Evolutionary conservation across 2,888 invertebrate genomes (phyloP).

Genomic region (Thysanoteuthis rhombus): DNA sequence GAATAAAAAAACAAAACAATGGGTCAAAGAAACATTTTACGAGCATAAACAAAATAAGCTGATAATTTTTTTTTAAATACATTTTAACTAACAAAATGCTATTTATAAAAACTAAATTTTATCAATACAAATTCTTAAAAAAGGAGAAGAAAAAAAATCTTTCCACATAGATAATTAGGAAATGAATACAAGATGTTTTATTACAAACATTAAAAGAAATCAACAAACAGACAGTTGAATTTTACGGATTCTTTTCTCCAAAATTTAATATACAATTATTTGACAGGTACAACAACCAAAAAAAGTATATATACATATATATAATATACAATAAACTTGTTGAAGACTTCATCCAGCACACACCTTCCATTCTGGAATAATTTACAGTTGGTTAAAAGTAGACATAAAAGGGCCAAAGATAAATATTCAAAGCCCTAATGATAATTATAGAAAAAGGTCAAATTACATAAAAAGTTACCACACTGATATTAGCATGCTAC

Average conservation of each 20-base stretch:
- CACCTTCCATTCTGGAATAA: neutral
- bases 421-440: neutral
- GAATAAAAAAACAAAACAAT: too few species aligned
- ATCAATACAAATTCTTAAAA: too few species aligned
- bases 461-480: neutral
- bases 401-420: neutral
- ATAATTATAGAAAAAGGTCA: neutral
- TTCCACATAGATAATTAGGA: neutral
- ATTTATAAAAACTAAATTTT: neutral
- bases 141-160: neutral
- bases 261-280: conserved; percentile 12
- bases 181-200: neutral
- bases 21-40: neutral
- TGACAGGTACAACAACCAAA: neutral
- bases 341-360: neutral
- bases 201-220: neutral
- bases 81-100: neutral
- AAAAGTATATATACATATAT: neutral
- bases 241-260: neutral
- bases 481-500: neutral
- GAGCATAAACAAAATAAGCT: neutral
- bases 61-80: neutral
- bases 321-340: neutral
- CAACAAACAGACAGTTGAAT: neutral
- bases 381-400: neutral